phyloP scores from a whole-genome alignment of 1,140 invertebrate genomes.

The Telenomus remus region DNA sequence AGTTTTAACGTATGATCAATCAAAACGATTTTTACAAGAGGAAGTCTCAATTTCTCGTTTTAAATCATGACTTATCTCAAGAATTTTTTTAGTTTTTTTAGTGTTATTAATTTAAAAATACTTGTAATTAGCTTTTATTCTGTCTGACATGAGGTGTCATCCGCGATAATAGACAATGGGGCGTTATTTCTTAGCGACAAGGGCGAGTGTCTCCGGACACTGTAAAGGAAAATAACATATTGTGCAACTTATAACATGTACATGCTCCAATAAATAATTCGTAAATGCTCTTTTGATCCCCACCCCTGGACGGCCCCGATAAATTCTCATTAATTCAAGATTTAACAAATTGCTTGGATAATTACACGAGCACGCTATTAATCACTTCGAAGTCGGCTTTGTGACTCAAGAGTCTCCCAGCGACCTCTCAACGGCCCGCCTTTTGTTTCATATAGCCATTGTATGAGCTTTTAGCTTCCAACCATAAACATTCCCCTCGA shows the following conservation, averaged over 20 bases:
- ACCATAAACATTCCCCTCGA: constrained; percentile 50
- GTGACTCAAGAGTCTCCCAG: constrained; percentile 67
- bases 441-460: constrained; percentile 63
- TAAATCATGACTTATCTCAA: no score
- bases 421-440: constrained; percentile 58
- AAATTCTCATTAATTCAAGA: constrained; percentile 71
- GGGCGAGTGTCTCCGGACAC: constrained; percentile 17
- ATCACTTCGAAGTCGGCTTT: constrained; percentile 67
- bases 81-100: no score
- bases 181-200: constrained; percentile 12
- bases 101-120: no score
- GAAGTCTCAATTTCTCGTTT: no score
- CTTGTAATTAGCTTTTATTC: constrained; percentile 22
- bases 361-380: constrained; percentile 70
- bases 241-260: constrained; percentile 31
- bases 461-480: constrained; percentile 50
- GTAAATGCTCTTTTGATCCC: constrained; percentile 63
- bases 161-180: constrained; percentile 17
- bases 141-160: constrained; percentile 2
- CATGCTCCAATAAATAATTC: constrained; percentile 50
- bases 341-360: constrained; percentile 73
- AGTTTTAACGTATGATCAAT: no score
- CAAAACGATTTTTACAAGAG: no score
- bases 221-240: constrained; percentile 39
- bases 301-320: constrained; percentile 45